Evolutionary conservation across 2,888 invertebrate genomes (phyloP), one percentile per base, ranked within the genome.

Genomic region (Andrena chrysosceles): DNA sequence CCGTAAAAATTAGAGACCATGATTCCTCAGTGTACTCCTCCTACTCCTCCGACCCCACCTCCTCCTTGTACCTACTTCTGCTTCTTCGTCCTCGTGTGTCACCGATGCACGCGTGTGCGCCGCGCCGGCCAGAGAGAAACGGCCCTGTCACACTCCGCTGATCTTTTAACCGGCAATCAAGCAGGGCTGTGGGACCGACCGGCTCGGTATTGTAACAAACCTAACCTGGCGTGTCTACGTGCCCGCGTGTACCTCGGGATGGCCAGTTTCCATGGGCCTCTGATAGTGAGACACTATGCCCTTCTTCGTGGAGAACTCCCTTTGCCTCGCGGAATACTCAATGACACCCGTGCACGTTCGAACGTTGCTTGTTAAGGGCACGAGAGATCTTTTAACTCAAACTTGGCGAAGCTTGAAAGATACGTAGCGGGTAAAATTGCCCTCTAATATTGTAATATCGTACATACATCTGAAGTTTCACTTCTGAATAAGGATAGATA

Each of bases 1-100:
- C 92, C 92, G 93, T 91, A 92, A 91, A 93, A 93, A 93, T 93
- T 92, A 93, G 93, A 93, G 92, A 92, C 91, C 92, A 92, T 90
- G 91, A 91, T 92, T 92, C 91, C 91, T 90, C 86, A 64, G 77
- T 76, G 79, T 79, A 77, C 72, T 71, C 82, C 79, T 66, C 82
- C 83, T 64, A 64, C 81, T 66, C 48, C 66, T 62, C 63, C 75
- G 35, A 56, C 67, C 60, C 60, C 10, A 54, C 83, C 16, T 59
- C 72, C 42, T 42, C 31, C 71, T 73, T 70, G 62, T 48, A 52
- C 73, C 84, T 59, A 59, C 77, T 75, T 35, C 62, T 67, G 52
- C 76, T 66, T 52, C 64, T 68, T 59, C 81, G 49, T 69, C 71
- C 81, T 80, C 82, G 75, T 84, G 84, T 87, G 89, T 87, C 86